Evolutionary conservation across 1,140 invertebrate genomes (phyloP), one percentile per base, ranked within the genome.

Genomic region (Drosophila baimaii): DNA sequence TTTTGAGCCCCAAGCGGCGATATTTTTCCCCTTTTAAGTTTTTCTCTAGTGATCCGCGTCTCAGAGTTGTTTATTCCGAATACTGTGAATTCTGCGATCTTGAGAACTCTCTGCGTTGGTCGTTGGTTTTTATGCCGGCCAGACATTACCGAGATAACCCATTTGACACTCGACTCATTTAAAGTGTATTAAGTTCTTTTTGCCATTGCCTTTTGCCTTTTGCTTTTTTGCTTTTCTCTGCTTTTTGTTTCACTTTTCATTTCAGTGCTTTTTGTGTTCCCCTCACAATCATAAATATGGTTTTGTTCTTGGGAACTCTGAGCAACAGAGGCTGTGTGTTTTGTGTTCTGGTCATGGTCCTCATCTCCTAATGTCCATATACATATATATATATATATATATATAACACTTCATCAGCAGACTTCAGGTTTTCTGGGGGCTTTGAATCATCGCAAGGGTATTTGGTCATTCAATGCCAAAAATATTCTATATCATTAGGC

Each of bases 111-210:
- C 65, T 57, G 68, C 69, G 69, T 72, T 72, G 68, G 65, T 56
- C 27, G 19, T 52, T 23, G 62, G 23, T 37, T 70, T 55, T 70
- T 44, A 44, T 68, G 47, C 63, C 63, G 49, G 25, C 41, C 41
- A 69, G 68, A 70, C 68, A 70, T 71, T 68, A 35, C 41, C 66
- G n/a, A 57, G 68, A 72, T 72, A 72, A 72, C 69, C 69, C 69
- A 72, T 71, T 71, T 71, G 69, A 72, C 69, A 72, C 69, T 72
- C 66, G 69, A 72, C 65, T 72, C 69, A 72, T 72, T 72, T 72
- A 72, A 72, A 72, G 69, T 44, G 69, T 72, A 72, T 72, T 72
- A 72, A 72, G 69, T 72, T 72, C 52, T 71, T 35, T 35, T 54
- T 52, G 49, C 49, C 49, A 52, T 52, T 63, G 61, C 61, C 57